Evolutionary conservation across 2,888 invertebrate species (phyloP).

Genomic region (Lypha dubia): DNA sequence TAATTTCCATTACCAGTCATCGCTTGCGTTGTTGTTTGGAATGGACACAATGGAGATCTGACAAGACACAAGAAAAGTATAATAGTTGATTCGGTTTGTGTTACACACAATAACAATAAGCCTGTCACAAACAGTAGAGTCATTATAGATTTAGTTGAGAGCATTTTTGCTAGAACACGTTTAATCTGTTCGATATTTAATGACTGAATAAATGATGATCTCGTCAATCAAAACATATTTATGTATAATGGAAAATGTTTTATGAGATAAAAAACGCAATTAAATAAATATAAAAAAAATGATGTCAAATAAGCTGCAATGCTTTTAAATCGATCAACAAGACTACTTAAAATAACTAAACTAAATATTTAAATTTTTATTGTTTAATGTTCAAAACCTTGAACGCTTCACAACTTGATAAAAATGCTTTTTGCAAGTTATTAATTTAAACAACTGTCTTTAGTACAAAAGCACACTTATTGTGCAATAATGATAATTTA

Average conservation of each 20-base stretch:
- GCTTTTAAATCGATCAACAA: too few relatives aligned
- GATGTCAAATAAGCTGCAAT: too few relatives aligned
- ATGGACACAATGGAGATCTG: conserved; percentile 66
- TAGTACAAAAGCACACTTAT: too few relatives aligned
- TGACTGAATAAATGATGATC: background rate
- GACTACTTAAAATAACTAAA: too few relatives aligned
- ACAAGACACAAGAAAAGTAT: conserved; percentile 39
- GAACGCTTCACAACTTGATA: too few relatives aligned
- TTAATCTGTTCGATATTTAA: background rate
- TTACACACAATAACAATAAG: conserved; percentile 49
- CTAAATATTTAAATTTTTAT: too few relatives aligned
- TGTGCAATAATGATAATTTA: too few relatives aligned
- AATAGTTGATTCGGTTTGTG: conserved; percentile 59
- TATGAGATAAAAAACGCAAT: background rate
- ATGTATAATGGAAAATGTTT: background rate
- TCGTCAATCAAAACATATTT: background rate
- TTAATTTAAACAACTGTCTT: too few relatives aligned
- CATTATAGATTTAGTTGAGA: conserved; percentile 40
- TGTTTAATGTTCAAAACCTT: too few relatives aligned
- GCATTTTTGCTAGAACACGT: conserved; percentile 28
- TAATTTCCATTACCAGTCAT: background rate
- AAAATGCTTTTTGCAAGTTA: too few relatives aligned
- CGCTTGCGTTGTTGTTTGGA: conserved; percentile 57
- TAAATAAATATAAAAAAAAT: background rate
- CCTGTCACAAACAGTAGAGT: conserved; percentile 44